These are phyloP conservation scores for Drosophila subquinaria DNA, from an alignment of 2,888 invertebrate genomes.

Conservation along the genomic window DNA sequence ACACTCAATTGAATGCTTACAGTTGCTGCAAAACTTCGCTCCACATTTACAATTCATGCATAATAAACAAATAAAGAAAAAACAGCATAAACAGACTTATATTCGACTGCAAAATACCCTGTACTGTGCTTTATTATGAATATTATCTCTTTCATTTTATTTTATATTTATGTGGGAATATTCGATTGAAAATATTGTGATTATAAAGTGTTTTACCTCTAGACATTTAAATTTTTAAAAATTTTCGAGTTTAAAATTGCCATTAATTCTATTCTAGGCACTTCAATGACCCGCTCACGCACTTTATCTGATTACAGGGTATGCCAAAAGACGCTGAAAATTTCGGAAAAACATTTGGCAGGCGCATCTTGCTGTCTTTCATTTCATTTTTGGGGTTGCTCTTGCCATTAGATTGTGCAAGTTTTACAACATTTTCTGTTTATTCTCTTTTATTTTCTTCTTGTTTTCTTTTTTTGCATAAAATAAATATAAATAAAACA, in stretches of 20 bases:
- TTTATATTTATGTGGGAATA: neutral
- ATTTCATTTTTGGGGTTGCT: slow-evolving; percentile 29
- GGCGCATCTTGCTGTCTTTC: slow-evolving; percentile 19
- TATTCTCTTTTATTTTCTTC: slow-evolving; percentile 43
- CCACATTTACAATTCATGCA: slow-evolving; percentile 73
- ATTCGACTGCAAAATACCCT: slow-evolving; percentile 4
- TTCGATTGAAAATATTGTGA: too few relatives aligned
- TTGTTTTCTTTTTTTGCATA: slow-evolving; percentile 56
- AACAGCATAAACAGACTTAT: neutral
- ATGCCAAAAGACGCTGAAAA: slow-evolving; percentile 32
- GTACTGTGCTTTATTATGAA: neutral
- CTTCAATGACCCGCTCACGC: fast-evolving
- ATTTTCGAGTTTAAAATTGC: neutral
- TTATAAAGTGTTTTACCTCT: too few relatives aligned
- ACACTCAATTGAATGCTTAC: slow-evolving; percentile 77
- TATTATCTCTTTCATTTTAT: neutral
- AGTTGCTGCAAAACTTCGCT: slow-evolving; percentile 68
- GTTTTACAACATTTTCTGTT: slow-evolving; percentile 51
- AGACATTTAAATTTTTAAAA: neutral
- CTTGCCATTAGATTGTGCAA: slow-evolving; percentile 53
- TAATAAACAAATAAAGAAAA: slow-evolving; percentile 67
- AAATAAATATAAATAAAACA: slow-evolving; percentile 74
- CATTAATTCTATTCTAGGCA: neutral
- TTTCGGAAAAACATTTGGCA: slow-evolving; percentile 23
- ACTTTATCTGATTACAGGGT: slow-evolving; percentile 4